Conservation (phyloP, 2,888 invertebrate genomes). For the Drosophila meridionalis region DNA sequence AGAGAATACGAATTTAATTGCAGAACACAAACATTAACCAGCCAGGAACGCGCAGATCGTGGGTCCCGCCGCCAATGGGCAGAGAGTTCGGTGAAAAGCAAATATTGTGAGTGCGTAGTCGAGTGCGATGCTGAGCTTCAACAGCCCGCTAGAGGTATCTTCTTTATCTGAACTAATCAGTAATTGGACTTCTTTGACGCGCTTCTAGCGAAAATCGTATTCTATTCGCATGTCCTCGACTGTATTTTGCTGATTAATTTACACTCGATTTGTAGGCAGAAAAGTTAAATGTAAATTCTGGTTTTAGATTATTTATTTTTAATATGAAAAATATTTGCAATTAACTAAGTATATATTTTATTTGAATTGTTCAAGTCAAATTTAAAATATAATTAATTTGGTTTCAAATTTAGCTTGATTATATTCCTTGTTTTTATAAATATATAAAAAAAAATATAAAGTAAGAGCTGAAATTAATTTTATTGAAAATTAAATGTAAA, state of each 20-base stretch:
- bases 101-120: conserved; percentile 37
- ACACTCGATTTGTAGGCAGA: not conserved
- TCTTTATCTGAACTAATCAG: conserved; percentile 36
- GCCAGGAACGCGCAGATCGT: conserved; percentile 6
- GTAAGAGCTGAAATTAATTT: not conserved
- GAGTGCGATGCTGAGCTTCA: conserved; percentile 26
- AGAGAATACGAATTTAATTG: conserved; percentile 81
- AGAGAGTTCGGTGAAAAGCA: conserved; percentile 37
- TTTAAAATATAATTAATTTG: not conserved
- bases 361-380: no score
- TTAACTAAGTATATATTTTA: no score
- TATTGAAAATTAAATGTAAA: not conserved
- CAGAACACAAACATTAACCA: conserved; percentile 68
- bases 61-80: not conserved
- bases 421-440: not conserved
- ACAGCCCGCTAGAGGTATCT: not conserved
- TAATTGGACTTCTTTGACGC: conserved; percentile 20
- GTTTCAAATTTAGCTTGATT: not conserved
- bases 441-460: not conserved
- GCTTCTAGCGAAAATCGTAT: not conserved
- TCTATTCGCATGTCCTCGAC: not conserved
- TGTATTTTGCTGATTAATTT: not conserved
- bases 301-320: no score
- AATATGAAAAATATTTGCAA: no score
- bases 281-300: not conserved